Conservation (phyloP, 1,140 invertebrate species). For the Ceratina calcarata region DNA sequence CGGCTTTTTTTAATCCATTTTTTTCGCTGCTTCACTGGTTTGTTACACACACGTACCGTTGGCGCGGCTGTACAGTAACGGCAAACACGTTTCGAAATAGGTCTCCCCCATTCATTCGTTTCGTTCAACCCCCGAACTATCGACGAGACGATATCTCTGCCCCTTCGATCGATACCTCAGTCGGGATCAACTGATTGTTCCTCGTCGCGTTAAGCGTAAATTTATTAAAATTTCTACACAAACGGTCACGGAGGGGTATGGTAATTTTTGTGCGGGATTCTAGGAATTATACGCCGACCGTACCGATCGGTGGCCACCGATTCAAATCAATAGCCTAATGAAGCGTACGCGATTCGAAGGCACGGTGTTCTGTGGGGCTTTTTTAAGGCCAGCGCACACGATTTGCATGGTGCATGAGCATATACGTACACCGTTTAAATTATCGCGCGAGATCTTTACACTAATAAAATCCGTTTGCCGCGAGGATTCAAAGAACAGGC, state of each 20-base stretch:
- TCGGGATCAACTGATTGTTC: too few relatives aligned
- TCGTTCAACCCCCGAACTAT: too few relatives aligned
- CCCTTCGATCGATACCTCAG: neutral
- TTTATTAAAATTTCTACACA: neutral
- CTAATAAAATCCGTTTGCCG: conserved; percentile 7
- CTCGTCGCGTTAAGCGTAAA: too few relatives aligned
- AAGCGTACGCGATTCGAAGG: conserved; percentile 20
- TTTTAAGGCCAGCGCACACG: conserved; percentile 41
- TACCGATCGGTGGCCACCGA: neutral
- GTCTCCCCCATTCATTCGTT: neutral
- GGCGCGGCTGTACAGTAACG: neutral
- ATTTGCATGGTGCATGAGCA: conserved; percentile 43
- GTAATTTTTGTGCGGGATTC: conserved; percentile 8
- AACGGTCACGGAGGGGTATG: neutral
- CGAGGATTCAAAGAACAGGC: conserved; percentile 2
- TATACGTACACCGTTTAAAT: conserved; percentile 18
- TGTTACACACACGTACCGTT: neutral
- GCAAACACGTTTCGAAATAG: conserved; percentile 9
- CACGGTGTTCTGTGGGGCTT: neutral
- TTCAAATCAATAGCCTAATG: conserved; percentile 36
- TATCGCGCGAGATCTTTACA: conserved; percentile 10
- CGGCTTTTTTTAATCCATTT: conserved; percentile 35
- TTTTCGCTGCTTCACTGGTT: conserved; percentile 2
- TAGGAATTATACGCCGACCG: neutral
- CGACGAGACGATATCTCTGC: too few relatives aligned